phyloP scores from a whole-genome alignment of 2,113 vertebrate species.

The Pituophis catenifer region DNA sequence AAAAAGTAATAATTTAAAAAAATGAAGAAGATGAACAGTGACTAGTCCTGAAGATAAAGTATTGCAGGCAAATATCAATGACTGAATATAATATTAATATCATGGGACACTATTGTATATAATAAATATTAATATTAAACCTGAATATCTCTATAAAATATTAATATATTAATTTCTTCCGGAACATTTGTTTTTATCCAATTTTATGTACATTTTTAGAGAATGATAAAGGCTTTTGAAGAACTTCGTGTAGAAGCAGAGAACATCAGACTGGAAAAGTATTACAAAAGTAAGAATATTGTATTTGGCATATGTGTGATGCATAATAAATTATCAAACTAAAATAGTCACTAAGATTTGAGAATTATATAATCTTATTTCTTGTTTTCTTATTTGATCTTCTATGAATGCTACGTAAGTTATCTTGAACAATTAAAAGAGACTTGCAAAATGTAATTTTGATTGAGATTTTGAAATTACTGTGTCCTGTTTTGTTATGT shows the following conservation, averaged over 20 bases:
- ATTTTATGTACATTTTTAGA: conserved; percentile 69
- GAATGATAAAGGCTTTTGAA: conserved; percentile 82
- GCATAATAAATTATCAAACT: not conserved
- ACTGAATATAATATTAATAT: not conserved
- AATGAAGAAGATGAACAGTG: not conserved
- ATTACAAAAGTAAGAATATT: conserved; percentile 69
- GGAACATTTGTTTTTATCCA: conserved; percentile 9
- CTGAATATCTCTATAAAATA: not conserved
- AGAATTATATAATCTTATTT: conserved; percentile 11
- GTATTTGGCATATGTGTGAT: conserved; percentile 14
- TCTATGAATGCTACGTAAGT: not conserved
- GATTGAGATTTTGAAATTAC: not conserved
- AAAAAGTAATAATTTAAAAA: not conserved
- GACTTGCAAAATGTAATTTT: not conserved
- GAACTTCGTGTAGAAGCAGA: conserved; percentile 80
- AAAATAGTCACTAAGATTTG: not conserved
- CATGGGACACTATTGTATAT: not conserved
- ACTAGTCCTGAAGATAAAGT: not conserved
- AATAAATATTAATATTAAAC: not conserved
- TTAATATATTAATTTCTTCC: not conserved
- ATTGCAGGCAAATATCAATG: not conserved
- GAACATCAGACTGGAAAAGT: conserved; percentile 78
- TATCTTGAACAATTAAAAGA: not conserved
- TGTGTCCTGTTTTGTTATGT: not conserved
- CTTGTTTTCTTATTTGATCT: not conserved